phyloP scores from a whole-genome alignment of 2,888 invertebrate genomes.

The Mesorhabditis sp. region DNA sequence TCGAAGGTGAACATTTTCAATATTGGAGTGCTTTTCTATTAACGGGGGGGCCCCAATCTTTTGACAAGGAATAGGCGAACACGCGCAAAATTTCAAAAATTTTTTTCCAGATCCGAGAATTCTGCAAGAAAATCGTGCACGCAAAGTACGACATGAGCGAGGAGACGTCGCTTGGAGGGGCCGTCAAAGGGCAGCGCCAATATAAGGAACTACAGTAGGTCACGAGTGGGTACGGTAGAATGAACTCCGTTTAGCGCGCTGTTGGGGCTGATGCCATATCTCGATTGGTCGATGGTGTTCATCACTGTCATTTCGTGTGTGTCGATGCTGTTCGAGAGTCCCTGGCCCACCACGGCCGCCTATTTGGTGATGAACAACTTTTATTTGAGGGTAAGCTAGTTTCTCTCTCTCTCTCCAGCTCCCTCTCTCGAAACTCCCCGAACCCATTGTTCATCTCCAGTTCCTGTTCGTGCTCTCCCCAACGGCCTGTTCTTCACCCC shows the following conservation, averaged over 20 bases:
- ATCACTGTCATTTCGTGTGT: conserved; percentile 93
- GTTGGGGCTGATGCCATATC: conserved; percentile 90
- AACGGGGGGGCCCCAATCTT: too few relatives aligned
- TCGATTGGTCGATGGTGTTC: conserved; percentile 99
- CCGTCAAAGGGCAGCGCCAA: conserved; percentile 34
- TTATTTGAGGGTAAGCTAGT: conserved; percentile 77
- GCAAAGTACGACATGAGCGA: conserved; percentile 85
- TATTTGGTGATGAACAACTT: conserved; percentile 84
- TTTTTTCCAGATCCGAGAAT: conserved; percentile 71
- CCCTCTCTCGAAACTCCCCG: too few relatives aligned
- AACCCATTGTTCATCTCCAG: too few relatives aligned
- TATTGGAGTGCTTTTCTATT: too few relatives aligned
- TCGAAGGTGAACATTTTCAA: conserved; percentile 25
- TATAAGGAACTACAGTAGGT: conserved; percentile 50
- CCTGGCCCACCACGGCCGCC: conserved; percentile 64
- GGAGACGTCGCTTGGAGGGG: conserved; percentile 23
- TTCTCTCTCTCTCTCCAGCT: too few relatives aligned
- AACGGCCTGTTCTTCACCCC: conserved; percentile 98
- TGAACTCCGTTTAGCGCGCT: conserved; percentile 73
- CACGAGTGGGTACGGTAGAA: too few relatives aligned
- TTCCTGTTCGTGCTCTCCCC: too few relatives aligned
- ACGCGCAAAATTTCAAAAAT: background rate
- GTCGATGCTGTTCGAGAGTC: conserved; percentile 99
- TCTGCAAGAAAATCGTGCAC: conserved; percentile 90
- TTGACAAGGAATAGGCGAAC: too few relatives aligned